Conservation (phyloP, 2,113 vertebrate genomes). For the Albula goreensis region DNA sequence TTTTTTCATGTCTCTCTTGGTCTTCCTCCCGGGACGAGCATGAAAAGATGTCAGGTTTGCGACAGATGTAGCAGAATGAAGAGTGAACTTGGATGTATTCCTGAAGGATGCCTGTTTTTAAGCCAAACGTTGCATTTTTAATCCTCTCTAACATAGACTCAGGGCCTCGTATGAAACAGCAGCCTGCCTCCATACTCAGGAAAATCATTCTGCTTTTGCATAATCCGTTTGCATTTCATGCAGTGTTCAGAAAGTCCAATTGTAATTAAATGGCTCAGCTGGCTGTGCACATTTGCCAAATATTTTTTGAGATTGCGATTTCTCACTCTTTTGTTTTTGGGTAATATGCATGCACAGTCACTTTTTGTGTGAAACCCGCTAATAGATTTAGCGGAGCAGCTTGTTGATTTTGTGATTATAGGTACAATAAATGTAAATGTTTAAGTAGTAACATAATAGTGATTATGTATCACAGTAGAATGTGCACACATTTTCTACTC, state of each 20-base stretch:
- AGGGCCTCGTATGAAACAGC: slow-evolving; percentile 30
- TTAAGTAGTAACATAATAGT: not conserved
- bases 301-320: not conserved
- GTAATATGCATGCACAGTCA: not conserved
- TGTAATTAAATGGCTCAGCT: slow-evolving; percentile 24
- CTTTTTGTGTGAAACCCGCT: not conserved
- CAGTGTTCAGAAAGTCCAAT: slow-evolving; percentile 3
- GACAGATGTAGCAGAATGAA: slow-evolving; percentile 55
- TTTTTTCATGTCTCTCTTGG: slow-evolving; percentile 2
- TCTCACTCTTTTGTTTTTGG: not conserved
- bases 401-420: not conserved
- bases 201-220: slow-evolving; percentile 3
- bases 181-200: slow-evolving; percentile 19
- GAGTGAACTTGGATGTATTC: slow-evolving; percentile 52
- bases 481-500: not conserved
- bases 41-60: slow-evolving; percentile 55
- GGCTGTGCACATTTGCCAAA: not conserved
- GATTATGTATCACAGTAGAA: not conserved
- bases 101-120: slow-evolving; percentile 52
- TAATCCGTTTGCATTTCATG: not conserved
- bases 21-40: slow-evolving; percentile 41
- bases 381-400: not conserved
- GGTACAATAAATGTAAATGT: not conserved
- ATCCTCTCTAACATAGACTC: slow-evolving; percentile 42
- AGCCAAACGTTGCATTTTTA: slow-evolving; percentile 62